Base-by-base conservation (phyloP, 2,797 vertebrate species). In the Gadopsis bispinosus region DNA sequence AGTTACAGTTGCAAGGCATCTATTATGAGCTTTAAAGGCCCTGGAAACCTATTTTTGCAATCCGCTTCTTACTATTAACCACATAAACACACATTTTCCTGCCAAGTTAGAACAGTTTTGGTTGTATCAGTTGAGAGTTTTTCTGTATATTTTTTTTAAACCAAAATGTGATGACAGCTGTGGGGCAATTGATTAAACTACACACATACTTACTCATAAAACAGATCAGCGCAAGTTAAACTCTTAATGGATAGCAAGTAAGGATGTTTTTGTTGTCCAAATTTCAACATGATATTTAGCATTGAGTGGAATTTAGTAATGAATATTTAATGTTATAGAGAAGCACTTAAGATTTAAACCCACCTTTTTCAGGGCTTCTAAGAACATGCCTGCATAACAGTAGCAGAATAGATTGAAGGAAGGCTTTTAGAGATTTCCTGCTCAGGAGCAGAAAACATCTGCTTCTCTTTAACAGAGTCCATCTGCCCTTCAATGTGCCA, bases 31-130 rank as follows among this genome's bases (percentile, higher is more conserved):
- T 64, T 69, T 37, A 35, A 69, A 71, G 1, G 16, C 43, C 73
- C 31, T 54, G 14, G 37, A 47, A 78, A 53, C 20, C 26, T n/a
- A 5, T 43, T 67, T 59, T 33, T 29, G 43, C 41, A 19, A 2
- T 62, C 31, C 41, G 37, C 7, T 11, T 75, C 31, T 69, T 53
- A 41, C 37, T 7, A 26, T 56, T 33, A 14, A 13, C 20, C 39
- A 80, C 59, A 37, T 58, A 73, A 69, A 71, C 3, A 9, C 7
- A 56, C 37, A 29, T 39, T 53, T 20, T 22, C 6, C 54, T 63
- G 50, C 37, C 63, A 79, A 9, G 29, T 67, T 69, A n/a, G 16
- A 65, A 39, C 16, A 48, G 20, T 47, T 61, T 51, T 41, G 3
- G 14, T 69, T 56, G 4, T 5, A 4, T 51, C 29, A 31, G 35